Base-by-base conservation (phyloP, 92 coral and sea anemone genomes). In the Siderastrea radians region DNA sequence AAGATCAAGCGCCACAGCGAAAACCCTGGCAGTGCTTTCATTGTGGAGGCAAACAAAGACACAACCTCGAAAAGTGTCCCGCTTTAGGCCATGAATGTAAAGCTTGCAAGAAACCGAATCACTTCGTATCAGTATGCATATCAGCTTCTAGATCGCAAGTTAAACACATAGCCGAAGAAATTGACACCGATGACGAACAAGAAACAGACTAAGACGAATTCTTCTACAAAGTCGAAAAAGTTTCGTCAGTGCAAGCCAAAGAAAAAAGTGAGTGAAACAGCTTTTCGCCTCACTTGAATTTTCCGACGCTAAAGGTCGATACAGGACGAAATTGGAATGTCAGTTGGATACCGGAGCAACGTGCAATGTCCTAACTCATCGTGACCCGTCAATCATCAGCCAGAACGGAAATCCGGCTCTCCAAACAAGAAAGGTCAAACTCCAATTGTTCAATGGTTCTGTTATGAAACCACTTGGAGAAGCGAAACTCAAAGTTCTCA, bases 331-430 rank as follows among this genome's bases (percentile, higher is more conserved):
- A 77, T 55, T 90, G 61, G 74, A 80, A 47, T 86, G 91, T 48
- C 85, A 81, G 69, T 64, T 91, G 10, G 88, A 91, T 84, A 85
- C 84, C 9, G 84, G 89, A 26, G 90, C 87, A 4, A 85, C 90
- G 61, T 90, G 84, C 72, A 82, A 87, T 62, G 84, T 82, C 76
- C 77, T 91, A 54, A 68, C 91, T 51, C 15, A 86, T 86, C 60
- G 65, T 55, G 89, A 87, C 60, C 52, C 82, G 53, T 63, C 85
- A 1, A 77, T 63, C 44, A 76, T 87, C 50, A 82, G 15, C 47
- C 86, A 86, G 72, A 61, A 81, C 47, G 75, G 80, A 76, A 76
- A 68, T 57, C n/a, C n/a, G n/a, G n/a, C n/a, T n/a, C n/a, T n/a
- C n/a, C n/a, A n/a, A n/a, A n/a, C n/a, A n/a, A n/a, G n/a, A n/a